Base-by-base conservation (phyloP, 2,888 invertebrate species). In the Megastigmus dorsalis region DNA sequence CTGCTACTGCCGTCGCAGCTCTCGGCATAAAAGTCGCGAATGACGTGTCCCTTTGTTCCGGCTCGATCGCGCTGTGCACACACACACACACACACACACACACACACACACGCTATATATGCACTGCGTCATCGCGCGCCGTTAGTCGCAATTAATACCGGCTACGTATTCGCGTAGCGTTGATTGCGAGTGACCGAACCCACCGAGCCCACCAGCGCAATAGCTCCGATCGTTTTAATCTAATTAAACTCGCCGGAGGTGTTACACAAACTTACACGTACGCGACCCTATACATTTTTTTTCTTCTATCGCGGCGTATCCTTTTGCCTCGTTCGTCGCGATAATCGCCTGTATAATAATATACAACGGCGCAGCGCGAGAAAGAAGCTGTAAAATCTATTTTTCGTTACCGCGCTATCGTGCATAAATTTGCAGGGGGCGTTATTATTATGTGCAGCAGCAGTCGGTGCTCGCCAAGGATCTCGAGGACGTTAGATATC, bases 31-130 rank as follows among this genome's bases (percentile, higher is more conserved):
- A n/a, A n/a, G 20, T 10, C 50, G 41, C 33, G 45, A 10, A 45
- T 70, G 62, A 70, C 69, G 69, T 18, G 63, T 55, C 48, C 57
- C 63, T 65, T 71, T 65, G 63, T 65, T 57, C 23, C 57, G 20
- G 30, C 41, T 28, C 38, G 33, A 30, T n/a, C n/a, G n/a, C n/a
- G n/a, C n/a, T n/a, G n/a, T n/a, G n/a, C n/a, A n/a, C n/a, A n/a
- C n/a, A n/a, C n/a, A n/a, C n/a, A n/a, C n/a, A n/a, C n/a, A n/a
- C n/a, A n/a, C n/a, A n/a, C n/a, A n/a, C n/a, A n/a, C n/a, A n/a
- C n/a, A n/a, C n/a, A n/a, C n/a, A n/a, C n/a, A n/a, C n/a, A n/a
- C n/a, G n/a, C n/a, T n/a, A n/a, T n/a, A n/a, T n/a, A n/a, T 2
- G 36, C 3, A 28, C 55, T 10, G 26, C 48, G 57, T 57, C 38